phyloP scores from a whole-genome alignment of 1,140 invertebrate genomes.

The Trichonephila clavata region DNA sequence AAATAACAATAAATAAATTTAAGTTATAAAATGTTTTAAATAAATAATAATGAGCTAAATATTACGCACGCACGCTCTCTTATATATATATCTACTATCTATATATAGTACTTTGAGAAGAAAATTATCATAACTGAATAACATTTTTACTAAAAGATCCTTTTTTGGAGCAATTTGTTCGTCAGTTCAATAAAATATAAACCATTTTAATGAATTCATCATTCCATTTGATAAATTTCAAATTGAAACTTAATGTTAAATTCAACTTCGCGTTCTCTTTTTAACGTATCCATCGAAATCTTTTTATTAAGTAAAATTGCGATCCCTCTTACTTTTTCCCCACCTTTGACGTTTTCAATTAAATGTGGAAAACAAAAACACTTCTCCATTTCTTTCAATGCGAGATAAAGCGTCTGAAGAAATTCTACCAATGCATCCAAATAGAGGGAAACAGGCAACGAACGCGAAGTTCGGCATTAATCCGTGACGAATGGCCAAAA shows the following conservation, averaged over 20 bases:
- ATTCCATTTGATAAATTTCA: too few species aligned
- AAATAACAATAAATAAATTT: too few species aligned
- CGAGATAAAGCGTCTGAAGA: conserved; percentile 17
- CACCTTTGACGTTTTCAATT: not conserved
- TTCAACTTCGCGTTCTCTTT: not conserved
- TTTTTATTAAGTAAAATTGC: not conserved
- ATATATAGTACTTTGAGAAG: too few species aligned
- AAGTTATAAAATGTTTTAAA: too few species aligned
- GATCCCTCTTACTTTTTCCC: not conserved
- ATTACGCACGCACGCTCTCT: too few species aligned
- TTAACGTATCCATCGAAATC: not conserved
- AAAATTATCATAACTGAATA: too few species aligned
- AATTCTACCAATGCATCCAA: not conserved
- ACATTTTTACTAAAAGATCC: too few species aligned
- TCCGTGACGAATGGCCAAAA: conserved; percentile 63
- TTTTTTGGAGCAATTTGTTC: too few species aligned
- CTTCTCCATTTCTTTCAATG: not conserved
- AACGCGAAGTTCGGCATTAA: conserved; percentile 50
- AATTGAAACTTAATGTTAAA: not conserved
- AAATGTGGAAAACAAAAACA: not conserved
- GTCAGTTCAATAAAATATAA: too few species aligned
- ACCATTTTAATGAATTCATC: too few species aligned
- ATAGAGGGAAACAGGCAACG: not conserved
- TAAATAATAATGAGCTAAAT: too few species aligned
- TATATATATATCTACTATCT: too few species aligned